Percentiles rank a stretch among this genome's conserved stretches.
Evolutionary conservation across 2,797 vertebrate genomes (phyloP).

Genomic region (Lycodopsis pacificus): DNA sequence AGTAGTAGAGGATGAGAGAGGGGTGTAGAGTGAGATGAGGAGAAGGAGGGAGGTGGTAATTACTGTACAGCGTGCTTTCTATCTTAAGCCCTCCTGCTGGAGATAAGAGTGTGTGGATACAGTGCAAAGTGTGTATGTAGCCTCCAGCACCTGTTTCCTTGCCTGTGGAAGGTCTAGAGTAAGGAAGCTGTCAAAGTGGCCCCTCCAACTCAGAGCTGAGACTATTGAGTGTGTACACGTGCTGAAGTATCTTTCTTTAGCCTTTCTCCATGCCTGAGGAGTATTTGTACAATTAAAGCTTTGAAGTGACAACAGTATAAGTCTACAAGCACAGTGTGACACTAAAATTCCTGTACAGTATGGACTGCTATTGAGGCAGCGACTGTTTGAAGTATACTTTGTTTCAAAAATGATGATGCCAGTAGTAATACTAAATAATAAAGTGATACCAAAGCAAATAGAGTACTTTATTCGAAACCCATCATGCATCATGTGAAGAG

Average conservation of each 20-base stretch:
- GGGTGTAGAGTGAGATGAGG: constrained; percentile 1
- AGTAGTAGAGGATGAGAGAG: constrained; percentile 20
- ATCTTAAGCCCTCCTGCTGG: constrained; percentile 75
- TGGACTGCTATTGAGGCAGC: neutral
- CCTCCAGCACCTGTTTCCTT: constrained; percentile 56
- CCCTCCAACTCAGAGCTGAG: constrained; percentile 59
- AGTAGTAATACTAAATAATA: too few relatives aligned
- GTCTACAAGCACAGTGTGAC: constrained; percentile 8
- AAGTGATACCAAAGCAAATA: too few relatives aligned
- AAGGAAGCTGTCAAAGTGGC: constrained; percentile 71
- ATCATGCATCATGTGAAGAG: too few relatives aligned
- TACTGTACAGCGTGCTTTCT: constrained; percentile 75
- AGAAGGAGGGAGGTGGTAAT: constrained; percentile 62
- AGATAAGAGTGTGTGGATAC: constrained; percentile 73
- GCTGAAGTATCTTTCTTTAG: constrained; percentile 62
- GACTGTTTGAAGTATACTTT: neutral
- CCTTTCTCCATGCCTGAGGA: constrained; percentile 35
- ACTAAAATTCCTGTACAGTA: neutral
- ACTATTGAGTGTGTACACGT: constrained; percentile 51
- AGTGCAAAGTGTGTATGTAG: constrained; percentile 29
- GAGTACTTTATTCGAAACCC: too few relatives aligned
- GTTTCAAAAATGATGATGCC: neutral
- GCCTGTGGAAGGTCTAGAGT: constrained; percentile 54
- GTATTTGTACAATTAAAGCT: constrained; percentile 48
- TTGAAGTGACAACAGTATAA: constrained; percentile 25